Conservation (phyloP, 2,113 vertebrate species). For the Onychorhynchus coronatus region DNA sequence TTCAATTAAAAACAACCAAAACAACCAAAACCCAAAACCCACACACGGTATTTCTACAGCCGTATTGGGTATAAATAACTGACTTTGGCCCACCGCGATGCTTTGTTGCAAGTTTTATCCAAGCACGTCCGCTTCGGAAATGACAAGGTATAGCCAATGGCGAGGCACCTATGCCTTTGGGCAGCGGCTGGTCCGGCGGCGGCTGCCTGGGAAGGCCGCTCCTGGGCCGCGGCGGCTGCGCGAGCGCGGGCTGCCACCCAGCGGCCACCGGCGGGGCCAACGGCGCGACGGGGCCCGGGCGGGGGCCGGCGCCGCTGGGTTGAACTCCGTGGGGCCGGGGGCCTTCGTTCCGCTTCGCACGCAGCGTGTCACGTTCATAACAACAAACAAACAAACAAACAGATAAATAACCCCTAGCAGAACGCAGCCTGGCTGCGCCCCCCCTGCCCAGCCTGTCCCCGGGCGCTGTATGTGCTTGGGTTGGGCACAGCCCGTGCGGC, state of each 20-base stretch:
- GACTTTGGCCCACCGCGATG: accelerated
- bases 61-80: accelerated
- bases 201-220: neutral
- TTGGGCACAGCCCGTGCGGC: no score
- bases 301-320: no score
- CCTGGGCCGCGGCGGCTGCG: no score
- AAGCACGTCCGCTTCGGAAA: accelerated
- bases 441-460: no score
- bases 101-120: neutral
- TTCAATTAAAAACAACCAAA: neutral
- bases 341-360: neutral
- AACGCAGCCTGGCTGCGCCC: no score
- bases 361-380: no score
- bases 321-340: no score
- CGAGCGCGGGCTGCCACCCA: no score
- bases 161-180: accelerated
- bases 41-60: neutral
- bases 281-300: no score
- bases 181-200: accelerated
- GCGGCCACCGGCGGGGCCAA: neutral
- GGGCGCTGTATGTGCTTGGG: no score
- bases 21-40: neutral
- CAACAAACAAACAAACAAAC: no score
- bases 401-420: no score
- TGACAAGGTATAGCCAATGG: accelerated